Conservation (phyloP, 2,113 vertebrate species). For the Brevimyrus niger region DNA sequence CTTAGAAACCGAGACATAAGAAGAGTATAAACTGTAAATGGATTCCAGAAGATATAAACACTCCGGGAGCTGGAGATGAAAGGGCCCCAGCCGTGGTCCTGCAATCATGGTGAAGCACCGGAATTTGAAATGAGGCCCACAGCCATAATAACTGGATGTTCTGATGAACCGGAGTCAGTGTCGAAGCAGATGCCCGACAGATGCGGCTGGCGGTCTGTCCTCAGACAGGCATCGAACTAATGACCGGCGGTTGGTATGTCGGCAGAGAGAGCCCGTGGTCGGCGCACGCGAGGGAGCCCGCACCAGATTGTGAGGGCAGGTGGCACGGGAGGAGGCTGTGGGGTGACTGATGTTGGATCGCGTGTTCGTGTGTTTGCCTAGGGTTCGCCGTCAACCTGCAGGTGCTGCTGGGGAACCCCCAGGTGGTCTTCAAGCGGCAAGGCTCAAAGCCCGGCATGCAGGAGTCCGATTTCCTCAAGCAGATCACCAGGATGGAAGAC, state of each 20-base stretch:
- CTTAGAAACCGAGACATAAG: background rate
- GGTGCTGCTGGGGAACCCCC: conserved; percentile 69
- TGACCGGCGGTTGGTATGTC: background rate
- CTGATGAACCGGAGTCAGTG: background rate
- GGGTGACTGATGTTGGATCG: background rate
- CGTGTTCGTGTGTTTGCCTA: conserved; percentile 58
- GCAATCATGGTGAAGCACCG: background rate
- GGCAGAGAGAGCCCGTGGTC: background rate
- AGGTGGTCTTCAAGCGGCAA: conserved; percentile 71
- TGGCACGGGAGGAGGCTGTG: no score
- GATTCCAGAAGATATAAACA: background rate
- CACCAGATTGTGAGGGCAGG: background rate
- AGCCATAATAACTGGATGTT: background rate
- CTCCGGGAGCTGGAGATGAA: background rate
- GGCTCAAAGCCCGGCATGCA: conserved; percentile 78
- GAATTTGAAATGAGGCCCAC: background rate
- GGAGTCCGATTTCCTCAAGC: conserved; percentile 76
- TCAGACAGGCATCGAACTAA: background rate
- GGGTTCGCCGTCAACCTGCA: conserved; percentile 82
- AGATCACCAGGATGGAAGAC: conserved; percentile 73
- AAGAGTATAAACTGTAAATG: background rate
- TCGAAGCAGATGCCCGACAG: background rate
- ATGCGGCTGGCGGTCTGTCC: background rate
- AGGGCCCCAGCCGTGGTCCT: no score
- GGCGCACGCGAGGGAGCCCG: background rate